Evolutionary conservation across 2,113 vertebrate species (phyloP).

Genomic region (Pterocles orientalis): DNA sequence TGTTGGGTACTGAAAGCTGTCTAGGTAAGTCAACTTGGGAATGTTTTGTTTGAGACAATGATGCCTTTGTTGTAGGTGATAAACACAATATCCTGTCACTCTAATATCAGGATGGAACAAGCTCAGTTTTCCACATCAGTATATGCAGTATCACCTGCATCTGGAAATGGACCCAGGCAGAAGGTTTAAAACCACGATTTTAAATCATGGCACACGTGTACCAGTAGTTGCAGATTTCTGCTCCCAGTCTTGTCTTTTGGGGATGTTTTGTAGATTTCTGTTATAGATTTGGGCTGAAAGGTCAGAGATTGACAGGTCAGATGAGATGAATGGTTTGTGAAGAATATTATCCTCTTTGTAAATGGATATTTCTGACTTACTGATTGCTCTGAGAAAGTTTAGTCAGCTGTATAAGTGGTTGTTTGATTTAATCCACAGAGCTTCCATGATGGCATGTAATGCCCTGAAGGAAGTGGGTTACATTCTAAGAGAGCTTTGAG

Average conservation of each 20-base stretch:
- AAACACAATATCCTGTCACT: not conserved
- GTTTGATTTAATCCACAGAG: not conserved
- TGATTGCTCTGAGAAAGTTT: not conserved
- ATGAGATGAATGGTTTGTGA: not conserved
- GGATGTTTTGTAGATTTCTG: not conserved
- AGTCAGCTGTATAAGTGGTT: not conserved
- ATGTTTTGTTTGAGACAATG: not conserved
- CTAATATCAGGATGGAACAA: not conserved
- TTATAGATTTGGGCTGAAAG: not conserved
- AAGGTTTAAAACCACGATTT: not conserved
- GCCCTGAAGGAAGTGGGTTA: not conserved
- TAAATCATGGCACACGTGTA: fast-evolving
- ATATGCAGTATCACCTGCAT: not conserved
- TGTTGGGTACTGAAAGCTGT: not conserved
- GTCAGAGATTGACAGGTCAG: not conserved
- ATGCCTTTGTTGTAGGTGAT: not conserved
- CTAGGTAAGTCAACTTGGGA: not conserved
- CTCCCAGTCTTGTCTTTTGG: not conserved
- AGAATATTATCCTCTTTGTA: not conserved
- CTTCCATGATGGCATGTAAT: not conserved
- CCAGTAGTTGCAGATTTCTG: not conserved
- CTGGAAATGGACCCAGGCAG: not conserved
- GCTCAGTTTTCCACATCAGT: not conserved
- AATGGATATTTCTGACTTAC: not conserved
- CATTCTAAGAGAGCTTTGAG: not conserved